These are phyloP conservation scores for Stichodactyla mertensii DNA, from an alignment of 64 coral and sea anemone genomes.

Conservation along the genomic window DNA sequence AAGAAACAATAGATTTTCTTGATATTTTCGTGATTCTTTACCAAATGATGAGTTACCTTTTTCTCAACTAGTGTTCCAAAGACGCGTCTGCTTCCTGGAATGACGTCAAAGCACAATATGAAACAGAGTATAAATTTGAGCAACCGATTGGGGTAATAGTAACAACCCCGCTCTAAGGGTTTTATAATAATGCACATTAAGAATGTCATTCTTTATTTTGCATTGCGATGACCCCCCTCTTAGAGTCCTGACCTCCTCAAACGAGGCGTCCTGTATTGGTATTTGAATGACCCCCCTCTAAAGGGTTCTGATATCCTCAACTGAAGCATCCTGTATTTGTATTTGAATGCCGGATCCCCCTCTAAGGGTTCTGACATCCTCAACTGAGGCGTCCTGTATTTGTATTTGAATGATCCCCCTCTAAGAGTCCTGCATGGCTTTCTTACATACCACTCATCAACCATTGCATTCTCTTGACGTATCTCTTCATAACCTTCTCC, in stretches of 20 bases:
- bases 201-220: no score
- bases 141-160: neutral
- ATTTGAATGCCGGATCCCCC: no score
- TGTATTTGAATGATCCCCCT: neutral
- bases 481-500: conserved; percentile 90
- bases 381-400: neutral
- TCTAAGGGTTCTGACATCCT: no score
- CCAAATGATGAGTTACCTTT: conserved; percentile 42
- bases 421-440: neutral
- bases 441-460: conserved; percentile 79
- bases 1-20: neutral
- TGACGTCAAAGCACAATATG: neutral
- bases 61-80: conserved; percentile 94
- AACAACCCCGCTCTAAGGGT: no score
- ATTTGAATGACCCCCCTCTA: no score
- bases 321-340: neutral
- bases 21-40: neutral
- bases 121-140: neutral
- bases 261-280: no score
- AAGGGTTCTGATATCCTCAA: no score
- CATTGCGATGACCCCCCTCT: no score
- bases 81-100: conserved; percentile 76
- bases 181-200: no score
- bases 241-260: no score
- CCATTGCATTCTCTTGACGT: conserved; percentile 95